Conservation (phyloP, 2,888 invertebrate species). For the Phalangium opilio region DNA sequence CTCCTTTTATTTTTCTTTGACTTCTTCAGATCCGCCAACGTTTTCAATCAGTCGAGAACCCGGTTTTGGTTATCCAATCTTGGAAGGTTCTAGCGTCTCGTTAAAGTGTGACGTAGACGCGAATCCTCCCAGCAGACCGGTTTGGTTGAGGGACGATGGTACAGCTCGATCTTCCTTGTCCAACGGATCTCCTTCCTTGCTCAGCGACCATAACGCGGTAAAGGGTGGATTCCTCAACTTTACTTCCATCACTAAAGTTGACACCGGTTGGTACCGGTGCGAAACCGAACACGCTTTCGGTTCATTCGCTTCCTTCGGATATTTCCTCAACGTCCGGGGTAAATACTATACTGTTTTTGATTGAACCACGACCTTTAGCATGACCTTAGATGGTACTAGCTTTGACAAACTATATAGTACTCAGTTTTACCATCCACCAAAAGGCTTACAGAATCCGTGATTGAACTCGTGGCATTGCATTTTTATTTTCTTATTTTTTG, state of each 20-base stretch:
- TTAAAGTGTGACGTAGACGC: conserved; percentile 85
- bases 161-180: conserved; percentile 1
- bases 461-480: too few relatives aligned
- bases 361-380: too few relatives aligned
- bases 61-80: conserved; percentile 75
- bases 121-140: conserved; percentile 68
- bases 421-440: too few relatives aligned
- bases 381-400: too few relatives aligned
- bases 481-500: too few relatives aligned
- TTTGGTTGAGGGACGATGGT: conserved; percentile 51
- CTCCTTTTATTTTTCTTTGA: not conserved
- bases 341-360: too few relatives aligned
- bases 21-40: conserved; percentile 61
- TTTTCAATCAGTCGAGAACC: conserved; percentile 83
- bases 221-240: conserved; percentile 60
- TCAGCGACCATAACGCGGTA: conserved; percentile 36
- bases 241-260: conserved; percentile 55
- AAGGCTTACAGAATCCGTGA: too few relatives aligned
- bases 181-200: conserved; percentile 3
- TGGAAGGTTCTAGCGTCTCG: conserved; percentile 74
- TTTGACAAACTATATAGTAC: too few relatives aligned
- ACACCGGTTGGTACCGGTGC: conserved; percentile 88
- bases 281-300: conserved; percentile 59
- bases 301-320: conserved; percentile 75
- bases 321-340: conserved; percentile 76